A percentile compares a stretch with the other conserved stretches of the same genome.
These are phyloP conservation scores for Mylabris sibirica DNA, from an alignment of 2,888 invertebrate species.

Conservation along the genomic window DNA sequence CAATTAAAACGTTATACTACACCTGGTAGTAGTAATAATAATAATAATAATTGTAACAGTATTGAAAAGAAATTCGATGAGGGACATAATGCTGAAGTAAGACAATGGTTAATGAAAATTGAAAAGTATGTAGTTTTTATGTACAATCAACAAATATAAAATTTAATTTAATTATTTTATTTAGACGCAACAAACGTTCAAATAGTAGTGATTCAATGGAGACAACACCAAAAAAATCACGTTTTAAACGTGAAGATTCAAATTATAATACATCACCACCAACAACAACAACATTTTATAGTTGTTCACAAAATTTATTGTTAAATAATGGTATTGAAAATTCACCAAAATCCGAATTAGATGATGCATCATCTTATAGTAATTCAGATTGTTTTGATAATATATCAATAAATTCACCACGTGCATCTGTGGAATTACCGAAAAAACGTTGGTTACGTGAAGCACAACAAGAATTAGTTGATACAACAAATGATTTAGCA, in stretches of 20 bases:
- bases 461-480: conserved; percentile 58
- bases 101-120: conserved; percentile 56
- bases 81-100: conserved; percentile 59
- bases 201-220: conserved; percentile 38
- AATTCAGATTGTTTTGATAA: conserved; percentile 44
- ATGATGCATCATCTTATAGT: conserved; percentile 45
- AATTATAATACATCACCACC: conserved; percentile 29
- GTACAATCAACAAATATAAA: not conserved
- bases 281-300: conserved; percentile 44
- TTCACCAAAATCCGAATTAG: conserved; percentile 48
- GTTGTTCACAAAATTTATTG: conserved; percentile 44
- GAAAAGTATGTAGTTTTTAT: conserved; percentile 40
- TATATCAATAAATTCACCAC: conserved; percentile 33
- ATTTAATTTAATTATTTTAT: conserved; percentile 3
- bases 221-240: conserved; percentile 49
- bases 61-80: conserved; percentile 61
- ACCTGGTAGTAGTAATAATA: conserved; percentile 32
- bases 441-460: conserved; percentile 70
- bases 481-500: conserved; percentile 61
- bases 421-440: conserved; percentile 53
- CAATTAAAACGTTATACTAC: conserved; percentile 57
- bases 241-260: conserved; percentile 44
- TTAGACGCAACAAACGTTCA: conserved; percentile 38
- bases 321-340: conserved; percentile 40
- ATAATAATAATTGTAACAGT: conserved; percentile 29